phyloP scores from a whole-genome alignment of 92 coral and sea anemone genomes.

The Scolanthus callimorphus region DNA sequence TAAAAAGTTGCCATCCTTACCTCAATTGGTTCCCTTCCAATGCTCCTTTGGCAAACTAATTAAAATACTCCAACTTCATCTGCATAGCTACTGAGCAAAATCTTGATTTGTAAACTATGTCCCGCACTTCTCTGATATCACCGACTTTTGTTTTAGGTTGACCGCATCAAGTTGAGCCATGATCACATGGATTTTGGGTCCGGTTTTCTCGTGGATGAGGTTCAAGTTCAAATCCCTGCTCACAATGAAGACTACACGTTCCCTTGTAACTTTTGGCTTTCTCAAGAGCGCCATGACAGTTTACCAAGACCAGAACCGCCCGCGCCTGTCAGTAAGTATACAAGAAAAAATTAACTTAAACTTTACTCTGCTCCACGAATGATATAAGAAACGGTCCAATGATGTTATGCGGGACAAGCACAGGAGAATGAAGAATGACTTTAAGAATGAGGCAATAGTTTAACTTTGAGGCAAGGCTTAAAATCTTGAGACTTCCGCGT shows the following conservation, averaged over 20 bases:
- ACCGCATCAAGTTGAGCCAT: conserved; percentile 89
- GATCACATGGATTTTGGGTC: conserved; percentile 98
- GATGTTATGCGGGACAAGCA: neutral
- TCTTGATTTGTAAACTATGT: no score
- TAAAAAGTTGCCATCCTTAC: no score
- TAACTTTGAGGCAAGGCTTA: no score
- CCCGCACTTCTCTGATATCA: no score
- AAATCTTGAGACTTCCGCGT: no score
- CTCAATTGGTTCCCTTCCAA: no score
- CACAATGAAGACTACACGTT: conserved; percentile 68
- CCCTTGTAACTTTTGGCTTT: conserved; percentile 91
- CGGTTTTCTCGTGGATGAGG: conserved; percentile 88
- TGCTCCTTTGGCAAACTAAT: no score
- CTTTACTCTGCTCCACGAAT: neutral
- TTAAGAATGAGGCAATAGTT: no score
- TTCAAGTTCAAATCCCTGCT: conserved; percentile 77
- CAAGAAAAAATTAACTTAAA: no score
- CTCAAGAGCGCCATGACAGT: conserved; percentile 74
- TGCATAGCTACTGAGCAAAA: no score
- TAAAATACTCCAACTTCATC: no score
- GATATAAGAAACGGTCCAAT: neutral
- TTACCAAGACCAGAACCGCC: conserved; percentile 50
- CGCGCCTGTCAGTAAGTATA: conserved; percentile 71
- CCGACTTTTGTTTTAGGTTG: conserved; percentile 45
- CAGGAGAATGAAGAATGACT: neutral